These are phyloP conservation scores for Decapterus maruadsi DNA, from an alignment of 2,797 vertebrate species.

Conservation along the genomic window DNA sequence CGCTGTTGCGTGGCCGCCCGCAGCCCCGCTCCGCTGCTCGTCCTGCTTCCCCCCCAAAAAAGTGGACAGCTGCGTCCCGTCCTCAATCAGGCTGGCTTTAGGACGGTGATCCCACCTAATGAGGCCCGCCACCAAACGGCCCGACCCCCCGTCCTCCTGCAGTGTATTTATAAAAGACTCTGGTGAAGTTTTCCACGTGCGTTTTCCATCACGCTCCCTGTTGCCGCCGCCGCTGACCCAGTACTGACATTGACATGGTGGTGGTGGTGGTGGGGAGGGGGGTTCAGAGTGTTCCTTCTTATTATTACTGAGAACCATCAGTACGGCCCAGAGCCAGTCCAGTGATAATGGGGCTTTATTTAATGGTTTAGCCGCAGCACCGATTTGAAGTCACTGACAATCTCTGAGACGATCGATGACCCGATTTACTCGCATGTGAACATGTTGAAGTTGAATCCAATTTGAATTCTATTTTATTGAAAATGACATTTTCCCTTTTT, in stretches of 20 bases:
- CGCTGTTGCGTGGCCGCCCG: background rate
- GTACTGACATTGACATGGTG: conserved; percentile 13
- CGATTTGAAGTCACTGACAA: conserved; percentile 17
- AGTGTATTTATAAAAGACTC: conserved; percentile 67
- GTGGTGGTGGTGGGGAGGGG: too few species aligned
- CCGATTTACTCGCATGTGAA: conserved; percentile 3
- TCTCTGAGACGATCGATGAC: conserved; percentile 18
- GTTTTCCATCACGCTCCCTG: conserved; percentile 44
- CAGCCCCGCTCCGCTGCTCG: conserved; percentile 11
- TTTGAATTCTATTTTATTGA: background rate
- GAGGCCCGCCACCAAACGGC: conserved; percentile 32
- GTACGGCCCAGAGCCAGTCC: background rate
- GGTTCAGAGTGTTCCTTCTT: conserved; percentile 16
- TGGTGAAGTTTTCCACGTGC: conserved; percentile 55
- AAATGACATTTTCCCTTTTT: too few species aligned
- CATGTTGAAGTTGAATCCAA: background rate
- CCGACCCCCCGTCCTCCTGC: background rate
- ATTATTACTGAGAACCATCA: conserved; percentile 29
- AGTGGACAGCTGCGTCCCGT: conserved; percentile 64
- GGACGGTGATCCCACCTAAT: conserved; percentile 49
- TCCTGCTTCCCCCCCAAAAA: conserved; percentile 22
- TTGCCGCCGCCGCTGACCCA: conserved; percentile 29
- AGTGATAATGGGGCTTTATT: conserved; percentile 39
- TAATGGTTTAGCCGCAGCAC: conserved; percentile 24
- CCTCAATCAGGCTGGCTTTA: conserved; percentile 50